phyloP scores from a whole-genome alignment of 2,113 vertebrate species.

The Gambusia affinis region DNA sequence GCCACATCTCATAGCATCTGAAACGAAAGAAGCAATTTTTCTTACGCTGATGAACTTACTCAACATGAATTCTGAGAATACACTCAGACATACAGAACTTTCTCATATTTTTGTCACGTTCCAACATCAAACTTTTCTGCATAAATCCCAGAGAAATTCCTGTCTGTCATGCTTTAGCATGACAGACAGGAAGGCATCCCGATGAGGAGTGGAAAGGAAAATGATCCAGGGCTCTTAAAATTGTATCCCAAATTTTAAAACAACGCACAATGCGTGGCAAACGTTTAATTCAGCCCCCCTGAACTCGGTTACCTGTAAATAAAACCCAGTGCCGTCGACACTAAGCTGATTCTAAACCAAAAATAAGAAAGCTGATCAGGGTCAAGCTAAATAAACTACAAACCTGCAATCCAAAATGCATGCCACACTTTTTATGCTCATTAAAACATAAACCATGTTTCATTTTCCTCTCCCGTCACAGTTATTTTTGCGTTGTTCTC shows the following conservation, averaged over 20 bases:
- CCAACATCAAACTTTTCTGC: no score
- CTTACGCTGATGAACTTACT: not conserved
- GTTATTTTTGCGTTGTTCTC: not conserved
- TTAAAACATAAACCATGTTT: not conserved
- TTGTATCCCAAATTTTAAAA: not conserved
- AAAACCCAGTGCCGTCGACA: no score
- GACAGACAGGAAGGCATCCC: not conserved
- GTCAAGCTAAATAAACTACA: no score
- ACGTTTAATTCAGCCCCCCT: not conserved
- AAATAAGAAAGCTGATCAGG: no score
- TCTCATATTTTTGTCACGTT: not conserved
- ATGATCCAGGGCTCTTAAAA: not conserved
- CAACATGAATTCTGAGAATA: not conserved
- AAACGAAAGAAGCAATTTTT: not conserved
- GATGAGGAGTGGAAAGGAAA: not conserved
- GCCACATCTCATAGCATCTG: slow-evolving; percentile 3
- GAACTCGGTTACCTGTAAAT: not conserved
- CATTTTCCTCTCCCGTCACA: not conserved
- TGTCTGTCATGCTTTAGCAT: no score
- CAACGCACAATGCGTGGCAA: not conserved
- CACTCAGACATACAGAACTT: not conserved
- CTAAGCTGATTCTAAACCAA: not conserved
- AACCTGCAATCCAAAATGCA: no score
- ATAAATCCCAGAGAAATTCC: no score
- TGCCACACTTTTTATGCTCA: not conserved